phyloP scores from a whole-genome alignment of 2,888 invertebrate species.

The Tenthredo amoena region DNA sequence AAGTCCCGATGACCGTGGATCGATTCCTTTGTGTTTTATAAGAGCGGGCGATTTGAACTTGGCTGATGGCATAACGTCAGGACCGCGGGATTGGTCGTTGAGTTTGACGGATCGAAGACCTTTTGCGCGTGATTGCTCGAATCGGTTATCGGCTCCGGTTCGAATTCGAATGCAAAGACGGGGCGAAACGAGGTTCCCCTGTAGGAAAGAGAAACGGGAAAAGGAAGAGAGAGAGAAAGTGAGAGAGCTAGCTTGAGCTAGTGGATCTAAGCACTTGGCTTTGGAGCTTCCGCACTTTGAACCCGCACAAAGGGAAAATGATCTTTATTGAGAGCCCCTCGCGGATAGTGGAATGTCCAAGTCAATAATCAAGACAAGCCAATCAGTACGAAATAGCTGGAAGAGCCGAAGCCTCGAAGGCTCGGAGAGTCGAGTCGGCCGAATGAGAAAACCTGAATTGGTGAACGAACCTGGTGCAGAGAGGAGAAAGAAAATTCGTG shows the following conservation, averaged over 20 bases:
- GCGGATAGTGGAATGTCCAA: constrained; percentile 47
- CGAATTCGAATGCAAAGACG: constrained; percentile 42
- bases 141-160: constrained; percentile 46
- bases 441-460: constrained; percentile 13
- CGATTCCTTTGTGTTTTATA: constrained; percentile 51
- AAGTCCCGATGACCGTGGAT: constrained; percentile 57
- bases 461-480: neutral
- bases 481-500: constrained; percentile 19
- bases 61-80: constrained; percentile 15
- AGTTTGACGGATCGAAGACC: constrained; percentile 49
- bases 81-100: constrained; percentile 46
- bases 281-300: constrained; percentile 39
- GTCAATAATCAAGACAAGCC: constrained; percentile 52
- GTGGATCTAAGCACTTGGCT: constrained; percentile 23
- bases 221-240: neutral
- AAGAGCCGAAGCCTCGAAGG: constrained; percentile 1
- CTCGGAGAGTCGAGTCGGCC: constrained; percentile 2
- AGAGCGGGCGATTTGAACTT: constrained; percentile 29
- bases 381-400: constrained; percentile 39
- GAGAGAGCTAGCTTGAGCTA: neutral
- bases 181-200: neutral
- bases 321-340: constrained; percentile 49
- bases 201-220: neutral
- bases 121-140: constrained; percentile 46
- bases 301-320: constrained; percentile 46